Evolutionary conservation across 2,888 invertebrate genomes (phyloP).

Genomic region (Erpobdella octoculata): DNA sequence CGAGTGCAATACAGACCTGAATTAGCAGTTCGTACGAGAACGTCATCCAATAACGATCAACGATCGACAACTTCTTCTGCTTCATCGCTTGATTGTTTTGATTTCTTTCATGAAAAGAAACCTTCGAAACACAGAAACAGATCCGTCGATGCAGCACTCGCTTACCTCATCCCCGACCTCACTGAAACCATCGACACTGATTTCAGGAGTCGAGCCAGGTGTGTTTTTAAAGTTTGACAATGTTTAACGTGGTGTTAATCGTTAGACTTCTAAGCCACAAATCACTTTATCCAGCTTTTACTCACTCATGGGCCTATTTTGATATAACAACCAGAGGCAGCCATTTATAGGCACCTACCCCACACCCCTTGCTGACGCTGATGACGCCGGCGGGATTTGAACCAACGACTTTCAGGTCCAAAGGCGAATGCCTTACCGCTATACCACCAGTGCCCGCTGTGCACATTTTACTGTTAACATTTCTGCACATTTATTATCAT

Average conservation of each 20-base stretch:
- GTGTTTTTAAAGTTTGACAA: too few species aligned
- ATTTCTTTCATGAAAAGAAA: slow-evolving; percentile 10
- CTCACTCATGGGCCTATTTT: too few species aligned
- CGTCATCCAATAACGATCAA: neutral
- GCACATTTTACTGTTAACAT: neutral
- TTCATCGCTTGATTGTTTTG: neutral
- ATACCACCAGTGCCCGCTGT: too few species aligned
- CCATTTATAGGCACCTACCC: too few species aligned
- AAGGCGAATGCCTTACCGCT: too few species aligned
- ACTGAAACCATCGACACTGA: slow-evolving; percentile 45
- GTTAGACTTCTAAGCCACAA: too few species aligned
- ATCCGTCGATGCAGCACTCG: slow-evolving; percentile 31
- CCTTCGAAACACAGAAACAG: slow-evolving; percentile 31
- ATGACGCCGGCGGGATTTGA: too few species aligned
- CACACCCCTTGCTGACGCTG: too few species aligned
- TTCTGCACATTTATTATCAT: neutral
- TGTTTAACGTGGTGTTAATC: neutral
- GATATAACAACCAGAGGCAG: too few species aligned
- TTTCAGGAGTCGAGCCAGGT: slow-evolving; percentile 37
- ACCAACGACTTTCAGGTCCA: too few species aligned
- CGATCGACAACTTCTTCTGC: neutral
- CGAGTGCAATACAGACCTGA: slow-evolving; percentile 15
- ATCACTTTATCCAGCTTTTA: too few species aligned
- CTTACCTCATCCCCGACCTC: slow-evolving; percentile 42
- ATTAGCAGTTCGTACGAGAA: neutral